phyloP scores from a whole-genome alignment of 1,140 invertebrate genomes.

The Cylas formicarius region DNA sequence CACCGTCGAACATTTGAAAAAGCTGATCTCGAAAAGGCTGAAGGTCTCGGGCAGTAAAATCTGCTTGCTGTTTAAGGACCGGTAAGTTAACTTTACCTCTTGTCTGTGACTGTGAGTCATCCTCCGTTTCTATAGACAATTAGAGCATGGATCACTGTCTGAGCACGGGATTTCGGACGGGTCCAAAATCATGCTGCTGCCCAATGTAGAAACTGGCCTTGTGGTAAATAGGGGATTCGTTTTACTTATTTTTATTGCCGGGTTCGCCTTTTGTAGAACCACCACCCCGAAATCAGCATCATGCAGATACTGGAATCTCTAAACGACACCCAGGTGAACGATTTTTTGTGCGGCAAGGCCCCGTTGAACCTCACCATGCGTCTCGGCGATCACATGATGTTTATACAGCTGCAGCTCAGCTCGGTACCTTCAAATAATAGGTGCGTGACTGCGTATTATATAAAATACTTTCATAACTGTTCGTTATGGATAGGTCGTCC shows the following conservation, averaged over 20 bases:
- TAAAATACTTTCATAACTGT: not conserved
- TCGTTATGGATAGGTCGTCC: slow-evolving; percentile 9
- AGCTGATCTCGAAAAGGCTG: slow-evolving; percentile 82
- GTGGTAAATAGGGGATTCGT: slow-evolving; percentile 58
- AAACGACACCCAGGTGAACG: slow-evolving; percentile 89
- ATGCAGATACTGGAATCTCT: slow-evolving; percentile 91
- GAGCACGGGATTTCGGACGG: slow-evolving; percentile 84
- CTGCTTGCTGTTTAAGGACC: slow-evolving; percentile 83
- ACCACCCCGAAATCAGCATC: slow-evolving; percentile 85
- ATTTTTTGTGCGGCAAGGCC: slow-evolving; percentile 88
- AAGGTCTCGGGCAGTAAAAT: slow-evolving; percentile 89
- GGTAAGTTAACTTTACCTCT: too few relatives aligned
- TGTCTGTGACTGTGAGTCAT: too few relatives aligned
- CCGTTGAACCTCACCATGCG: slow-evolving; percentile 91
- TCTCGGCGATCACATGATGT: slow-evolving; percentile 93
- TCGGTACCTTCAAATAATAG: slow-evolving; percentile 52
- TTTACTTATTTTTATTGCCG: slow-evolving; percentile 10
- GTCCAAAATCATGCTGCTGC: slow-evolving; percentile 79
- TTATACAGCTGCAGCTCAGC: slow-evolving; percentile 88
- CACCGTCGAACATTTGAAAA: slow-evolving; percentile 81
- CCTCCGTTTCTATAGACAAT: slow-evolving; percentile 57
- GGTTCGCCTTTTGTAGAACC: slow-evolving; percentile 60
- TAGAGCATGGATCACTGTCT: slow-evolving; percentile 76
- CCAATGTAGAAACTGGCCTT: slow-evolving; percentile 88
- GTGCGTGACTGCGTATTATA: not conserved